phyloP scores from a whole-genome alignment of 2,888 invertebrate genomes.

The Herminia tarsipennalis region DNA sequence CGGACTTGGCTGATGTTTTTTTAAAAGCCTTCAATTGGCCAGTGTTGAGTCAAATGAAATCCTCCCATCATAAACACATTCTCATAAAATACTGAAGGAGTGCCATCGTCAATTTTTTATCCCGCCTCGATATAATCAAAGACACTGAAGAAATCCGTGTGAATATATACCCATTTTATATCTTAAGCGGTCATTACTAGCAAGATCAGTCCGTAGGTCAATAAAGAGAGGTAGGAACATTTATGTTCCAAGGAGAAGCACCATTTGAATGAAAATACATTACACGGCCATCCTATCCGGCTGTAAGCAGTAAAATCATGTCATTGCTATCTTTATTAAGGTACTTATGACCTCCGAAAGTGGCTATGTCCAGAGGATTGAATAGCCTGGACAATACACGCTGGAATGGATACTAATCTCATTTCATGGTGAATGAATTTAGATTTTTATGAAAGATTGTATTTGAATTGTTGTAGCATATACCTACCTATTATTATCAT shows the following conservation, averaged over 20 bases:
- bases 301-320: conserved; percentile 26
- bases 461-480: background rate
- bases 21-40: no score
- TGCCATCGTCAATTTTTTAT: no score
- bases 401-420: background rate
- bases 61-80: no score
- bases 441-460: background rate
- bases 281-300: conserved; percentile 18
- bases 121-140: no score
- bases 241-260: conserved; percentile 28
- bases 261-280: conserved; percentile 40
- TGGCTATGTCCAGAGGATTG: background rate
- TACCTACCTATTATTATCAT: no score
- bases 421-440: conserved; percentile 8
- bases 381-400: conserved; percentile 1
- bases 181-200: conserved; percentile 21
- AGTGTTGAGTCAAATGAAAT: no score
- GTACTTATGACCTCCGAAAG: conserved; percentile 17
- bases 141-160: conserved; percentile 15
- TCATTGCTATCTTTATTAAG: conserved; percentile 29
- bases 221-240: conserved; percentile 24
- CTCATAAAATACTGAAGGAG: no score
- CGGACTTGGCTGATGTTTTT: no score
- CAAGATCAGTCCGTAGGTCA: conserved; percentile 22
- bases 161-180: conserved; percentile 32